Percentiles rank a stretch among this genome's conserved stretches.
Evolutionary conservation across 2,113 vertebrate species (phyloP).

Genomic region (Morone chrysops): DNA sequence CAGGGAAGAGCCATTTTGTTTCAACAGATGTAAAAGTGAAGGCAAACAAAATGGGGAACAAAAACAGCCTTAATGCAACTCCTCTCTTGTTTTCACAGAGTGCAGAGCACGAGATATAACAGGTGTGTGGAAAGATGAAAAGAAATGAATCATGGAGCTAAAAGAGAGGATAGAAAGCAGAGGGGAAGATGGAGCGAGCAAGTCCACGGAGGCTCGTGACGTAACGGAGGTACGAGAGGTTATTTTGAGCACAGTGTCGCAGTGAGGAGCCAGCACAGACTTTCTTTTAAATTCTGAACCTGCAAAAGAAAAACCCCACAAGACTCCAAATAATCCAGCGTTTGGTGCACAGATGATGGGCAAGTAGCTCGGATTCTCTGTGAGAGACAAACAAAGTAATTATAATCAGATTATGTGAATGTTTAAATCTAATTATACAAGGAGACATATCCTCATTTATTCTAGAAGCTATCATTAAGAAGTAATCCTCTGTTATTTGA

Average conservation of each 20-base stretch:
- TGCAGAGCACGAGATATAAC: background rate
- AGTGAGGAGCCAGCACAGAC: constrained; percentile 6
- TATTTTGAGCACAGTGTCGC: constrained; percentile 53
- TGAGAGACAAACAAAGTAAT: background rate
- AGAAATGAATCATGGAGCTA: constrained; percentile 27
- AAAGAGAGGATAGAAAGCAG: background rate
- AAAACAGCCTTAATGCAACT: background rate
- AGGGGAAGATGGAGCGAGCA: constrained; percentile 11
- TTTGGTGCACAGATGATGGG: constrained; percentile 6
- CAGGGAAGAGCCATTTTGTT: constrained; percentile 17
- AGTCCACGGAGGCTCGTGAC: constrained; percentile 35
- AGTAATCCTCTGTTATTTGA: background rate
- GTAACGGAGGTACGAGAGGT: constrained; percentile 30
- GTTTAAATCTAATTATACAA: background rate
- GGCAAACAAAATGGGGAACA: constrained; percentile 10
- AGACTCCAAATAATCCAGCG: background rate
- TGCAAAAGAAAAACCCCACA: constrained; percentile 1
- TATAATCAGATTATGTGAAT: constrained; percentile 1
- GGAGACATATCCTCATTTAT: background rate
- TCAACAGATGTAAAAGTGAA: constrained; percentile 5
- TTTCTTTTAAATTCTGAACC: background rate
- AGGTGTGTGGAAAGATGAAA: background rate
- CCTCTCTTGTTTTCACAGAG: background rate
- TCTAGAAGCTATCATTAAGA: background rate
- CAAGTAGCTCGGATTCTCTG: background rate